Base-by-base conservation (phyloP, 2,113 vertebrate genomes). In the Gallinago paraguaiae region DNA sequence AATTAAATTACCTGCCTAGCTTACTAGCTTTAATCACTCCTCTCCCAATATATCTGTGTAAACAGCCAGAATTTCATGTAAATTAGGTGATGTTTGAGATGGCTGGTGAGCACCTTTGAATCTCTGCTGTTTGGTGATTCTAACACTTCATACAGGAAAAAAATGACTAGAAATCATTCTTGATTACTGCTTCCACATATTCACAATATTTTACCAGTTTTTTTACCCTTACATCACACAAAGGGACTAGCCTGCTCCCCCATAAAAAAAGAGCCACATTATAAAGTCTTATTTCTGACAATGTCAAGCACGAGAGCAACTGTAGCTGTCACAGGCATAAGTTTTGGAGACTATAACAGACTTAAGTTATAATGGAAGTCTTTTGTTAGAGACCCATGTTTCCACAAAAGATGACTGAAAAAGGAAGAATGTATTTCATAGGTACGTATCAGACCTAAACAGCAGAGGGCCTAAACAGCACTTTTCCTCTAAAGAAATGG, bases 1-100 rank as follows among this genome's bases (percentile, higher is more conserved):
- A 97, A 97, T 97, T 96, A 95, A 96, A 95, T 96, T 90, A 95
- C 94, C 91, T 88, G 70, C 74, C 83, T 86, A 90, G 30, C 59
- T 95, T 72, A 45, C 64, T n/a, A 64, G 54, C 65, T 85, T 90
- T 95, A 93, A 91, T 96, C 77, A 92, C 69, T 75, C 37, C 20
- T 83, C 61, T 91, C 82, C 48, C 82, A 90, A n/a, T 61, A 41
- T 64, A 88, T 75, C 74, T 95, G 61, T 93, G 84, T 90, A 90
- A 97, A 96, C 72, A 94, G 48, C 5, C 17, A 72, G 53, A 65
- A 82, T 92, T 88, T 84, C 46, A 64, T 56, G 39, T 75, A 78
- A 82, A 91, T 64, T 67, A 79, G 63, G 50, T 83, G 79, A 80
- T 86, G 56, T 35, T 88, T 70, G 87, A 77, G 77, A 81, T 59